Evolutionary conservation across 1,140 invertebrate genomes (phyloP), one percentile per base, ranked within the genome.

Genomic region (Trissolcus basalis): DNA sequence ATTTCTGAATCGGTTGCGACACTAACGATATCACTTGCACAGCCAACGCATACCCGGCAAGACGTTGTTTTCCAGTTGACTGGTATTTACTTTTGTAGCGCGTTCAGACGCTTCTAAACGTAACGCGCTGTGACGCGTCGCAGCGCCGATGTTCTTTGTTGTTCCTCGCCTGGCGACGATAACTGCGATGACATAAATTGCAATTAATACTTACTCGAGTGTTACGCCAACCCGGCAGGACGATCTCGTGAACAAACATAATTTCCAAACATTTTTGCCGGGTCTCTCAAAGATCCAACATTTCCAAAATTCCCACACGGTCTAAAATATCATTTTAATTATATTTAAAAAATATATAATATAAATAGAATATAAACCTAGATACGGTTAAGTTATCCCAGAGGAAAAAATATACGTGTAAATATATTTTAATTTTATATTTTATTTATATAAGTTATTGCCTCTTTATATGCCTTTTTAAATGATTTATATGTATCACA

Each of bases 151-250:
- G 71, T 60, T 80, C 84, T 85, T 84, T 84, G 81, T 85, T 80
- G 72, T 69, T 63, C 76, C 70, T 49, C 50, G 78, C 71, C 64
- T 27, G 47, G 16, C 58, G 14, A 48, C 83, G 81, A 82, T 79
- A 64, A 81, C 81, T 80, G 83, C 83, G 84, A 84, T 84, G 83
- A 85, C 83, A 85, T 85, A 85, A 86, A 85, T 86, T 83, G 85
- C 83, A 86, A 86, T 86, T 85, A 86, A 82, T 80, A 83, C 73
- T 74, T 58, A 53, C 48, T 59, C 65, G 49, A 44, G 64, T 68
- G 63, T 49, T 69, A 63, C 65, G 13, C 50, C 10, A 54, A 49
- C 11, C 60, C 43, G 51, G 43, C 16, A 39, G 47, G 39, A 73
- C 59, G 56, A 48, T 11, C 14, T 8, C n/a, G 35, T 35, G 13